phyloP scores from a whole-genome alignment of 2,113 vertebrate species.

The Actenoides lindsayi region DNA sequence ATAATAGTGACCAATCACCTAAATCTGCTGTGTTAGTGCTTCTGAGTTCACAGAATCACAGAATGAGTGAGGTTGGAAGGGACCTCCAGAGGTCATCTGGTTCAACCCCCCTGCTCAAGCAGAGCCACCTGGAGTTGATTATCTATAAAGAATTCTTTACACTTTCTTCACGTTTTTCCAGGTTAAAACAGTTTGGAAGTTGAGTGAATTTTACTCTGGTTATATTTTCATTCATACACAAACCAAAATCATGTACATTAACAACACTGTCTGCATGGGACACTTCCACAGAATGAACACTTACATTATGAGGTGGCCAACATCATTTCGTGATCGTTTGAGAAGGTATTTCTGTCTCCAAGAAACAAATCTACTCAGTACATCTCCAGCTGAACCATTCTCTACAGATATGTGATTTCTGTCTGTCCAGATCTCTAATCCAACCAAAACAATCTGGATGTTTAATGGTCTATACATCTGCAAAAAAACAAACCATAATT shows the following conservation, averaged over 20 bases:
- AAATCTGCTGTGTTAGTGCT: not conserved
- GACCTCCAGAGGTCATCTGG: not conserved
- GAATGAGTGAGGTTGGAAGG: not conserved
- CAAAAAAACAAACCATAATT: not conserved
- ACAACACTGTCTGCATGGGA: not conserved
- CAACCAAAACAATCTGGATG: conserved; percentile 83
- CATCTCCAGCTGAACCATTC: conserved; percentile 66
- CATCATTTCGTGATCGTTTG: conserved; percentile 74
- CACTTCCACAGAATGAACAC: not conserved
- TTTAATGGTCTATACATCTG: conserved; percentile 86
- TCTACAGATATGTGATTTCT: conserved; percentile 77
- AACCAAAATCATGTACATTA: not conserved
- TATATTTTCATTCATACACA: not conserved
- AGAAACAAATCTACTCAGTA: conserved; percentile 77
- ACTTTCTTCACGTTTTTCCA: not conserved
- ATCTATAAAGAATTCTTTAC: not conserved
- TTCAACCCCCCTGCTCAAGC: not conserved
- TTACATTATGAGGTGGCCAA: conserved; percentile 85
- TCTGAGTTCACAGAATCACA: not conserved
- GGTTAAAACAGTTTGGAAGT: not conserved
- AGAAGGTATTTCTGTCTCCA: conserved; percentile 77
- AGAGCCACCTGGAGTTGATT: not conserved
- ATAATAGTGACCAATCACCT: not conserved
- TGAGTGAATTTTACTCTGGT: not conserved
- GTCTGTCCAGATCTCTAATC: conserved; percentile 80